These are phyloP conservation scores for Drosophila longiperda DNA, from an alignment of 2,888 invertebrate genomes.

Conservation along the genomic window DNA sequence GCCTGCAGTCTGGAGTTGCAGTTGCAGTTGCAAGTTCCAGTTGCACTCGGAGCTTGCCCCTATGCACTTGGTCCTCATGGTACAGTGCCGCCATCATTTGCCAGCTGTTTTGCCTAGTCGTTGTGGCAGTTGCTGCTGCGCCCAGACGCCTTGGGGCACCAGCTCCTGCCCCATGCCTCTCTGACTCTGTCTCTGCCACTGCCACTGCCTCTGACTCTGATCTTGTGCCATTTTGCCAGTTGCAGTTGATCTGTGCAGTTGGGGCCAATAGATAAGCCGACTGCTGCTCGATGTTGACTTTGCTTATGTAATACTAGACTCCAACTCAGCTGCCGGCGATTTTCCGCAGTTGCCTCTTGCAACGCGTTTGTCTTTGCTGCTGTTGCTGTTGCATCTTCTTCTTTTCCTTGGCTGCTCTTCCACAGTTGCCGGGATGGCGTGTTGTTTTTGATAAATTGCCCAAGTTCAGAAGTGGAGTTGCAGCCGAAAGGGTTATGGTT, in stretches of 20 bases:
- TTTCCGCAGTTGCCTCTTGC: slow-evolving; percentile 35
- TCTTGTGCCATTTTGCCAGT: slow-evolving; percentile 62
- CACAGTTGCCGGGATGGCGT: slow-evolving; percentile 29
- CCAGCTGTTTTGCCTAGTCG: slow-evolving; percentile 58
- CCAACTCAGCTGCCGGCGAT: slow-evolving; percentile 53
- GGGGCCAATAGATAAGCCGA: slow-evolving; percentile 67
- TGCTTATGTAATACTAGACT: slow-evolving; percentile 78
- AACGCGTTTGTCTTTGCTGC: slow-evolving; percentile 8
- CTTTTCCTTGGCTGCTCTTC: slow-evolving; percentile 17
- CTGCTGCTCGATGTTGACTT: slow-evolving; percentile 60
- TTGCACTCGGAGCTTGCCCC: slow-evolving; percentile 38
- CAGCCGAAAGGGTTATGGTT: slow-evolving; percentile 25
- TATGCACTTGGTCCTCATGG: slow-evolving; percentile 58
- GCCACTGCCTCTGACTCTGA: slow-evolving; percentile 38
- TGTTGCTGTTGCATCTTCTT: slow-evolving; percentile 15
- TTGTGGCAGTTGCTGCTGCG: slow-evolving; percentile 24
- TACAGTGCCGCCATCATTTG: slow-evolving; percentile 77
- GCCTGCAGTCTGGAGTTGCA: slow-evolving; percentile 17
- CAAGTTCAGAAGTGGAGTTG: slow-evolving; percentile 52
- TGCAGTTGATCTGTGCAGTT: slow-evolving; percentile 61
- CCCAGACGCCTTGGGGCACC: slow-evolving; percentile 33
- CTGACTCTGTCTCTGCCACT: background rate
- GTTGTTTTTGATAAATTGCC: slow-evolving; percentile 72
- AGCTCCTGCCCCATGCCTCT: slow-evolving; percentile 6
- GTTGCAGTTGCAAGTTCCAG: slow-evolving; percentile 24